Base-by-base conservation (phyloP, 37 sponge, comb jelly and placozoan species). In the Agelas oroides region DNA sequence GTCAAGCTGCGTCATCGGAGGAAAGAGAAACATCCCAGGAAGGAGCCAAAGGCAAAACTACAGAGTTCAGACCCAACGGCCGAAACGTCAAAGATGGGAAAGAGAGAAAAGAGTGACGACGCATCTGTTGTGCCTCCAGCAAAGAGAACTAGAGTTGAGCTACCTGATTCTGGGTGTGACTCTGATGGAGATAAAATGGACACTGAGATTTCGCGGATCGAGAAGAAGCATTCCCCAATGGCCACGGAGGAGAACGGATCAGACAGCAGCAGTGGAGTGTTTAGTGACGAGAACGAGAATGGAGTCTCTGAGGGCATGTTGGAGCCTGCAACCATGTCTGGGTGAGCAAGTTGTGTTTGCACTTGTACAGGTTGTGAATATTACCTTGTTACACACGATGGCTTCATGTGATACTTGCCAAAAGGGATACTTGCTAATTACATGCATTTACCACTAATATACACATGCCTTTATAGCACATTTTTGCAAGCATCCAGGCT, bases 211-310 rank as follows among this genome's bases (percentile, higher is more conserved):
- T 3, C 46, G 46, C 46, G 8, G 46, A 46, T 3, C 6, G 46
- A 62, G 24, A 12, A 24, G 28, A 62, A 62, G 64, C 64, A 2
- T 62, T 12, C 64, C 24, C 64, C 24, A 3, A 62, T 5, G 64
- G 73, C 24, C 24, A 62, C 27, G 11, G 73, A 72, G 40, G 52
- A 46, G 20, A 39, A 72, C 6, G 24, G 25, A 15, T 46, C 46
- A 36, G 73, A 72, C 24, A 41, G 73, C 52, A 72, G 73, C 73
- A 72, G 73, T 72, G 73, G 73, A 19, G 73, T 72, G 37, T 37
- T 25, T 41, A 72, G 73, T 24, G 73, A 72, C 36, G 73, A 46
- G n/a, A n/a, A n/a, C n/a, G n/a, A n/a, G 46, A 46, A 46, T 46
- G 46, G 46, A 46, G 8, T 3, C 28, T 13, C 28, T 13, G 64